Evolutionary conservation across 2,797 vertebrate species (phyloP).

Genomic region (Myotis pilosus): DNA sequence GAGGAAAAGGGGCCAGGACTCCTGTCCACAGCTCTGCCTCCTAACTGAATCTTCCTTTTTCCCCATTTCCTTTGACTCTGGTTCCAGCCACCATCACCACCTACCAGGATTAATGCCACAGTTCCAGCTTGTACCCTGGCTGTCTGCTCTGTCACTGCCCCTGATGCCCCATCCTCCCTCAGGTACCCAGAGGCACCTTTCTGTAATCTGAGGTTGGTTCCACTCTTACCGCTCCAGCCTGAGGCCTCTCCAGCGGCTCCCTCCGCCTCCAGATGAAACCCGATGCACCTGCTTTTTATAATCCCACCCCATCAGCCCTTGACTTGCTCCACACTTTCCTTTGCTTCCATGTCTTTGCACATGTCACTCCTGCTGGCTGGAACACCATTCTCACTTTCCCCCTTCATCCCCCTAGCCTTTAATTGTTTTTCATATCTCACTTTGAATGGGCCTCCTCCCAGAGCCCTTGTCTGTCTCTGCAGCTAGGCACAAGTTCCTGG

Average conservation of each 20-base stretch:
- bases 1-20: not conserved
- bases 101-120: no score
- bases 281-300: not conserved
- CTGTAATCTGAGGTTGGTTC: not conserved
- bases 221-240: not conserved
- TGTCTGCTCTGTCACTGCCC: not conserved
- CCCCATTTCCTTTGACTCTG: not conserved
- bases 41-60: not conserved
- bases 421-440: not conserved
- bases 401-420: not conserved
- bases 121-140: fast-evolving
- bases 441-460: not conserved
- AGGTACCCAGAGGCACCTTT: not conserved
- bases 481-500: not conserved
- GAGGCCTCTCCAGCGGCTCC: not conserved
- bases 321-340: not conserved
- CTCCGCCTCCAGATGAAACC: not conserved
- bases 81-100: not conserved
- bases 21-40: not conserved
- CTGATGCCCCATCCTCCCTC: not conserved
- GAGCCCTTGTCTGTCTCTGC: not conserved
- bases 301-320: not conserved
- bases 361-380: not conserved
- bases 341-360: not conserved
- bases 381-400: not conserved